These are phyloP conservation scores for Smithornis capensis DNA, from an alignment of 2,113 vertebrate genomes.

Conservation along the genomic window DNA sequence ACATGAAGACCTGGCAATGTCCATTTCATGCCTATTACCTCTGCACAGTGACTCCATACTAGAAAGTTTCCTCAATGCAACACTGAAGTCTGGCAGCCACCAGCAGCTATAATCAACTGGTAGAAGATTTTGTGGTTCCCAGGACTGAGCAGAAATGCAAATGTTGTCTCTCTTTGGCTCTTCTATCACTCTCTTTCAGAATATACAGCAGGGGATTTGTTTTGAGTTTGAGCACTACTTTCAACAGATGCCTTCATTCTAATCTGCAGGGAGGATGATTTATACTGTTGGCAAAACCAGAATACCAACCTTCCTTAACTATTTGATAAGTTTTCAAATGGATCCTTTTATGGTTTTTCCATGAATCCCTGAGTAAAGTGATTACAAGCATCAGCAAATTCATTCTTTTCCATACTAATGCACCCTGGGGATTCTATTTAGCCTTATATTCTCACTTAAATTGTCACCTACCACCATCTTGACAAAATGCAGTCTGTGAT, in stretches of 20 bases:
- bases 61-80: not conserved
- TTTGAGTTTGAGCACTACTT: not conserved
- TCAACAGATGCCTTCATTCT: not conserved
- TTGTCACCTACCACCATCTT: rapidly evolving
- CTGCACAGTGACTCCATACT: not conserved
- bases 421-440: not conserved
- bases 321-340: not conserved
- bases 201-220: not conserved
- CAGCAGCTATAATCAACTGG: not conserved
- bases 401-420: not conserved
- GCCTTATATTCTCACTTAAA: not conserved
- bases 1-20: not conserved
- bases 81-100: not conserved
- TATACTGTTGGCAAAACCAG: not conserved
- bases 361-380: not conserved
- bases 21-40: not conserved
- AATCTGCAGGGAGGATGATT: not conserved
- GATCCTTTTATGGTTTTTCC: not conserved
- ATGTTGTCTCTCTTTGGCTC: not conserved
- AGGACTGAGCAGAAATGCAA: not conserved
- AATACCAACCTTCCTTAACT: not conserved
- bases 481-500: not conserved
- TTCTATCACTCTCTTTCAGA: not conserved
- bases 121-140: not conserved
- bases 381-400: not conserved